These are phyloP conservation scores for Epinephelus lanceolatus DNA, from an alignment of 2,113 vertebrate species.

Conservation along the genomic window DNA sequence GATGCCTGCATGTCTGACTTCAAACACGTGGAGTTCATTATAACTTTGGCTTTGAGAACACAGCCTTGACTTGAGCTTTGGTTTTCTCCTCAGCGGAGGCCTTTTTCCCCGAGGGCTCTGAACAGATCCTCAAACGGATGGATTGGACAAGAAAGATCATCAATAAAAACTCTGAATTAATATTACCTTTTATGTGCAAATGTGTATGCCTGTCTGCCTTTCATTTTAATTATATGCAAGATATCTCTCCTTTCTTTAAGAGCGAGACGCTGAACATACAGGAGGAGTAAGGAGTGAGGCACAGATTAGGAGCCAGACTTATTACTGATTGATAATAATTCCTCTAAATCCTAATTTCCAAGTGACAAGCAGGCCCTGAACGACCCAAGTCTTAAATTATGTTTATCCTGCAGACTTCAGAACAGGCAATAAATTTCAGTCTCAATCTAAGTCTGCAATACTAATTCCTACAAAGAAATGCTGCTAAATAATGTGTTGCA, in stretches of 20 bases:
- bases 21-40: conserved; percentile 56
- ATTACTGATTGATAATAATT: conserved; percentile 50
- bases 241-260: conserved; percentile 4
- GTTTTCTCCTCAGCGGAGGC: conserved; percentile 34
- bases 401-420: conserved; percentile 23
- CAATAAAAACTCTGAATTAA: conserved; percentile 43
- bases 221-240: conserved; percentile 8
- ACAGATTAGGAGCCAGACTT: conserved; percentile 27
- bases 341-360: conserved; percentile 32
- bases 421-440: conserved; percentile 16
- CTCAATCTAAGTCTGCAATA: conserved; percentile 3
- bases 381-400: conserved; percentile 31
- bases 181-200: conserved; percentile 37
- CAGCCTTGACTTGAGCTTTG: conserved; percentile 45
- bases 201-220: conserved; percentile 19
- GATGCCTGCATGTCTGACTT: conserved; percentile 32
- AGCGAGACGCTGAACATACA: not conserved
- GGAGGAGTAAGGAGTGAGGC: not conserved
- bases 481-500: conserved; percentile 5
- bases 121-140: conserved; percentile 53
- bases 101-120: conserved; percentile 16
- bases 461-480: conserved; percentile 17
- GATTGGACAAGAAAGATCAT: conserved; percentile 47
- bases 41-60: conserved; percentile 57
- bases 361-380: conserved; percentile 6